These are phyloP conservation scores for Holcopasites calliopsidis DNA, from an alignment of 1,140 invertebrate species.

Conservation along the genomic window DNA sequence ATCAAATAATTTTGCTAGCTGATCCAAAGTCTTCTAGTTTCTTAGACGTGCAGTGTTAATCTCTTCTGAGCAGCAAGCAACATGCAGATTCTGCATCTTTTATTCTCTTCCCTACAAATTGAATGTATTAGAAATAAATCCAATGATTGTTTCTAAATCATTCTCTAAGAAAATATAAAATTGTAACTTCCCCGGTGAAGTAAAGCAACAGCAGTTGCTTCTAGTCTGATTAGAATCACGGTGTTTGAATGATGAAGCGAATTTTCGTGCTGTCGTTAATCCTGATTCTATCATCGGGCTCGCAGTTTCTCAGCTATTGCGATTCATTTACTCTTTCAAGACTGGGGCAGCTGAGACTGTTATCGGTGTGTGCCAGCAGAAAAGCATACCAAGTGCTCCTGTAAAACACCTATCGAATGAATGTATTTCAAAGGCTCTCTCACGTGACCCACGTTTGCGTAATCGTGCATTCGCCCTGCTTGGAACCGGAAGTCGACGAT, in stretches of 20 bases:
- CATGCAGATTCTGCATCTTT: too few relatives aligned
- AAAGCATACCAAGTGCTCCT: constrained; percentile 35
- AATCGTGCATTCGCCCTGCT: background rate
- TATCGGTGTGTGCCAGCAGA: constrained; percentile 12
- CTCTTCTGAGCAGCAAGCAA: too few relatives aligned
- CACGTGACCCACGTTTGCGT: background rate
- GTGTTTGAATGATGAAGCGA: background rate
- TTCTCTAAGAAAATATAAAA: too few relatives aligned
- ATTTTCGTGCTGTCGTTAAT: background rate
- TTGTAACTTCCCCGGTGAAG: too few relatives aligned
- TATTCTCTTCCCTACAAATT: too few relatives aligned
- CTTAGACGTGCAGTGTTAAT: background rate
- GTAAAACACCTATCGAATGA: background rate
- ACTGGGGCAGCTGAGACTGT: constrained; percentile 16
- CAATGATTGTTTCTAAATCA: too few relatives aligned
- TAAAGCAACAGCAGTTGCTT: background rate
- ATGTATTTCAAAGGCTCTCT: background rate
- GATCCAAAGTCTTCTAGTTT: background rate
- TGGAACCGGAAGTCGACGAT: background rate
- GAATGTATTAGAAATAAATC: too few relatives aligned
- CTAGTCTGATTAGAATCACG: background rate
- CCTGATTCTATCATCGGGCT: background rate
- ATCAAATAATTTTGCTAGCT: too few relatives aligned
- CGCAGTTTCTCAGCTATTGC: constrained; percentile 16
- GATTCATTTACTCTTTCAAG: constrained; percentile 39